Evolutionary conservation across 2,888 invertebrate species (phyloP).

Genomic region (Caenorhabditis sp.): DNA sequence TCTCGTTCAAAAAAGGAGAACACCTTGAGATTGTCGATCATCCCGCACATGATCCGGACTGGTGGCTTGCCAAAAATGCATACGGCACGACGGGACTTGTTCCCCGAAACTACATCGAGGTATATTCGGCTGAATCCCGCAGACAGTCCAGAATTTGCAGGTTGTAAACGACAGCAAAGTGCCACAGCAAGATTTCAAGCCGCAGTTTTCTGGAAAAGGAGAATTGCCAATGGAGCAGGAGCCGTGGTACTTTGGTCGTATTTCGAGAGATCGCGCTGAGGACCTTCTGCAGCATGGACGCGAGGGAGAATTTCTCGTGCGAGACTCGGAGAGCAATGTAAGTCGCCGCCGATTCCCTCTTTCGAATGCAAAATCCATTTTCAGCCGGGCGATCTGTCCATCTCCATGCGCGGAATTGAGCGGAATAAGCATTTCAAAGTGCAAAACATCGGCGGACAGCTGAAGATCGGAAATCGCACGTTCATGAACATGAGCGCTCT

Average conservation of each 20-base stretch:
- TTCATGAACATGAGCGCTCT: constrained; percentile 95
- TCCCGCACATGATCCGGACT: constrained; percentile 97
- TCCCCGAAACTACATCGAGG: constrained; percentile 84
- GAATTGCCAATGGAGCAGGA: constrained; percentile 52
- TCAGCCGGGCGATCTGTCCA: constrained; percentile 97
- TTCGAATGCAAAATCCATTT: constrained; percentile 61
- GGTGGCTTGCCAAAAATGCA: constrained; percentile 95
- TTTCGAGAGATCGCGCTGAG: constrained; percentile 96
- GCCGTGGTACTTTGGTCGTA: constrained; percentile 97
- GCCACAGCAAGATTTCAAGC: constrained; percentile 12
- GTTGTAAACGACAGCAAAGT: constrained; percentile 30
- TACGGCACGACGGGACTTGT: constrained; percentile 94
- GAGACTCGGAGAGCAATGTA: constrained; percentile 99
- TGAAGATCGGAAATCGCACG: constrained; percentile 92
- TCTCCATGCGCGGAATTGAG: constrained; percentile 95
- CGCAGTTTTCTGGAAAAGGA: constrained; percentile 21
- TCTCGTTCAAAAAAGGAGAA: constrained; percentile 82
- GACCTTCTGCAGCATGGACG: constrained; percentile 93
- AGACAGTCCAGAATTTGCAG: constrained; percentile 16
- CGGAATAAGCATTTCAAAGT: constrained; percentile 94
- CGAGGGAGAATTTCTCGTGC: constrained; percentile 97
- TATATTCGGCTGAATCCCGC: constrained; percentile 45
- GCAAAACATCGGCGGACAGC: constrained; percentile 83
- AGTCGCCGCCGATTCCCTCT: constrained; percentile 23
- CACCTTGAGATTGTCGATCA: constrained; percentile 95